Evolutionary conservation across 2,888 invertebrate species (phyloP).

Genomic region (Pyrgus malvae): DNA sequence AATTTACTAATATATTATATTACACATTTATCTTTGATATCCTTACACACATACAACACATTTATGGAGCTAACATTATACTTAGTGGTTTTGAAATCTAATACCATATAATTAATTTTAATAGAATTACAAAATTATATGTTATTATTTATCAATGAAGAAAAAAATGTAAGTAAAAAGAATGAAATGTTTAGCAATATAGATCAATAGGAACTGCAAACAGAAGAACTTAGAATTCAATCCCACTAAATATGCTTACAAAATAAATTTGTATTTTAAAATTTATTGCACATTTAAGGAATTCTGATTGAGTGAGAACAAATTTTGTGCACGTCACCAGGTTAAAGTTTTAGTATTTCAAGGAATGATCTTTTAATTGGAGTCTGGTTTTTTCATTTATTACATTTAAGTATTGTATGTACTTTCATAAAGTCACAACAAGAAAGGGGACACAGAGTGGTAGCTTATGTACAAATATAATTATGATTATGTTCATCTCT

Average conservation of each 20-base stretch:
- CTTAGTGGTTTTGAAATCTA: too few species aligned
- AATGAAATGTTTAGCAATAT: background rate
- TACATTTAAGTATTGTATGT: background rate
- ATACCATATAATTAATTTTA: too few species aligned
- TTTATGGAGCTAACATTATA: too few species aligned
- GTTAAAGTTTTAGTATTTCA: slow-evolving; percentile 36
- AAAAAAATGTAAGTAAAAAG: background rate
- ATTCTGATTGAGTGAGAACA: slow-evolving; percentile 18
- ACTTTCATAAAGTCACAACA: slow-evolving; percentile 1
- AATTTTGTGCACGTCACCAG: slow-evolving; percentile 61
- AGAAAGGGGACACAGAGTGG: slow-evolving; percentile 5
- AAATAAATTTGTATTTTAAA: slow-evolving; percentile 13
- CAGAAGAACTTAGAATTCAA: slow-evolving; percentile 12
- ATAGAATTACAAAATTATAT: too few species aligned
- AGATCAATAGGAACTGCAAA: background rate
- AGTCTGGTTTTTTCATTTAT: slow-evolving; percentile 6
- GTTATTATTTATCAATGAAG: background rate
- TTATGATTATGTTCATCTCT: slow-evolving; percentile 17
- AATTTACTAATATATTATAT: too few species aligned
- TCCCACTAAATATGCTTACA: slow-evolving; percentile 1
- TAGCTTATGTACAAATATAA: slow-evolving; percentile 20
- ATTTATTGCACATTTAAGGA: slow-evolving; percentile 20
- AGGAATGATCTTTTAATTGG: slow-evolving; percentile 47
- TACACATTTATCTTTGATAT: too few species aligned
- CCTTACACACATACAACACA: too few species aligned